Conservation (phyloP, 2,113 vertebrate genomes). For the Sinocyclocheilus maitianheensis region DNA sequence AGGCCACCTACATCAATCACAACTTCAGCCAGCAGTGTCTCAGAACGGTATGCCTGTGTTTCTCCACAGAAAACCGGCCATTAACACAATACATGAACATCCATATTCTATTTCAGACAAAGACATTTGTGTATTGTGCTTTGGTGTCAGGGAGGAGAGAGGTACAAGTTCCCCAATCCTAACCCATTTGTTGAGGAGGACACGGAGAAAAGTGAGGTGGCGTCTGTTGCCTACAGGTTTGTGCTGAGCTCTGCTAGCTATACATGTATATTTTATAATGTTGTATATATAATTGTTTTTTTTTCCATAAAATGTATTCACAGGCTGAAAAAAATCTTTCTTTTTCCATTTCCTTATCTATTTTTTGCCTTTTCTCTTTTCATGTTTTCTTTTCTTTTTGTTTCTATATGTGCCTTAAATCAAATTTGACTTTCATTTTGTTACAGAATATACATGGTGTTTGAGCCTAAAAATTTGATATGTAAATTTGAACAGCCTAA, state of each 20-base stretch:
- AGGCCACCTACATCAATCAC: conserved; percentile 98
- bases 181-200: conserved; percentile 98
- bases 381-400: background rate
- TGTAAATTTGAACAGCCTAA: too few relatives aligned
- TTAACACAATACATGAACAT: background rate
- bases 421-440: background rate
- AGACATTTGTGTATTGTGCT: background rate
- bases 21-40: conserved; percentile 84
- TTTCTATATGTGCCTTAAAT: background rate
- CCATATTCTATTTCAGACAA: background rate
- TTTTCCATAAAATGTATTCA: background rate
- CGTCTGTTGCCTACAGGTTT: conserved; percentile 95
- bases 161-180: conserved; percentile 90
- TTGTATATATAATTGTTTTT: too few relatives aligned
- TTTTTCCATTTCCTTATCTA: too few relatives aligned
- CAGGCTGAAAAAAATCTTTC: too few relatives aligned
- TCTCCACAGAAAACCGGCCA: background rate
- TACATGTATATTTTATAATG: too few relatives aligned
- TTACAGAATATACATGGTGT: background rate
- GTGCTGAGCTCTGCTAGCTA: conserved; percentile 28
- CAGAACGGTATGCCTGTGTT: conserved; percentile 79
- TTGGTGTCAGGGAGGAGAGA: conserved; percentile 83
- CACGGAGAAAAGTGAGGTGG: conserved; percentile 95
- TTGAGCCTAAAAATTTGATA: background rate
- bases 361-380: too few relatives aligned